Conservation (phyloP, 2,797 vertebrate genomes). For the Simalia tracyae region DNA sequence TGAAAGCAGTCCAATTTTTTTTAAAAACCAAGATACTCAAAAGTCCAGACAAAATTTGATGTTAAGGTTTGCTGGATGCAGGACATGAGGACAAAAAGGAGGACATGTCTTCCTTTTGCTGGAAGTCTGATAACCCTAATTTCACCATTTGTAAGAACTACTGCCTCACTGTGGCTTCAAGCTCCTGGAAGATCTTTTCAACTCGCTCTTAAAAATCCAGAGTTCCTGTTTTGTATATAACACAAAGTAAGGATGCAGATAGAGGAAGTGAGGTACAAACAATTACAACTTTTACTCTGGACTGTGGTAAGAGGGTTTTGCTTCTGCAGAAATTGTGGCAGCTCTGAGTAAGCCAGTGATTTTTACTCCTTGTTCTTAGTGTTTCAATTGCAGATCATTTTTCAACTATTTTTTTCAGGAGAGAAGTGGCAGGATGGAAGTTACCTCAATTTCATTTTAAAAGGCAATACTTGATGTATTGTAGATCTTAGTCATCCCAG, state of each 20-base stretch:
- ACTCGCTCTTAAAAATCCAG: background rate
- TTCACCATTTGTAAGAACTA: background rate
- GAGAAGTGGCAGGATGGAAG: background rate
- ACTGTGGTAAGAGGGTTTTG: background rate
- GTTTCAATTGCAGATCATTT: background rate
- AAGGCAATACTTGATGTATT: background rate
- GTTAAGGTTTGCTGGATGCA: background rate
- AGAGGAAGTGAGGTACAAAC: background rate
- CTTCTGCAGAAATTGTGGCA: background rate
- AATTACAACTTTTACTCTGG: background rate
- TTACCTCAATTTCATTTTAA: background rate
- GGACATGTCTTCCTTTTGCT: background rate
- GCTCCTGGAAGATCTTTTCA: background rate
- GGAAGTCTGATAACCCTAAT: background rate
- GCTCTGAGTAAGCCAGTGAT: background rate
- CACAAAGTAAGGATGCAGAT: background rate
- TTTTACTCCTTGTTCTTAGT: background rate
- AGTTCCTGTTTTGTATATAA: background rate
- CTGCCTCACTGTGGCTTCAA: background rate
- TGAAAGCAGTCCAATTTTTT: background rate
- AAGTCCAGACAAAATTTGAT: background rate
- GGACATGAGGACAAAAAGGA: background rate
- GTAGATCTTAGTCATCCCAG: background rate
- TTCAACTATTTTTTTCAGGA: background rate
- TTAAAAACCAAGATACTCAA: background rate